Percentiles rank a stretch among this genome's conserved stretches.
Evolutionary conservation across 2,888 invertebrate species (phyloP).

Genomic region (Lacanobia wlatinum): DNA sequence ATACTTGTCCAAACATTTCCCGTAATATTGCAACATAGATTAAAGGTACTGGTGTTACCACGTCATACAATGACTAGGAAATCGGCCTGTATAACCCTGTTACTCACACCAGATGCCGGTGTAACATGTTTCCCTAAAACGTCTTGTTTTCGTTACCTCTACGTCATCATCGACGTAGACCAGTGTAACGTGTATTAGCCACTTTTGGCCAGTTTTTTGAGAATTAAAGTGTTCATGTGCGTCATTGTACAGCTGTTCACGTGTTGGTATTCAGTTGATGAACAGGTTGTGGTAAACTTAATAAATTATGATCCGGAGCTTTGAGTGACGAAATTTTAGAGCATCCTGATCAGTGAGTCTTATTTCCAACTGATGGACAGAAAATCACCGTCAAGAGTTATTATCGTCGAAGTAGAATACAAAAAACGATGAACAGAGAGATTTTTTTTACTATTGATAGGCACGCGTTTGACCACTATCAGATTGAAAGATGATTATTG

Average conservation of each 20-base stretch:
- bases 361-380: not conserved
- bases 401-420: too few relatives aligned
- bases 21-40: slow-evolving; percentile 13
- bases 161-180: slow-evolving; percentile 35
- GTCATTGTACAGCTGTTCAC: slow-evolving; percentile 12
- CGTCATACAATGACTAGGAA: slow-evolving; percentile 33
- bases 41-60: not conserved
- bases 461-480: too few relatives aligned
- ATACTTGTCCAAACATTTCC: slow-evolving; percentile 37
- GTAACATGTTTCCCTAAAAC: slow-evolving; percentile 24
- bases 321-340: not conserved
- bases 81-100: slow-evolving; percentile 30
- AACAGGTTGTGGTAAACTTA: slow-evolving; percentile 1
- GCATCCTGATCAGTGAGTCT: not conserved
- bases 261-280: not conserved
- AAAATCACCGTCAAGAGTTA: too few relatives aligned
- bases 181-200: not conserved
- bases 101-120: slow-evolving; percentile 24
- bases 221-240: slow-evolving; percentile 3
- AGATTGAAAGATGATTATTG: too few relatives aligned
- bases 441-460: too few relatives aligned
- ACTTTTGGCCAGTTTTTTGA: slow-evolving; percentile 11
- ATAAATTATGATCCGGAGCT: not conserved
- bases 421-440: too few relatives aligned
- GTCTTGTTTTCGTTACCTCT: slow-evolving; percentile 34